These are phyloP conservation scores for Diabrotica virgifera DNA, from an alignment of 1,140 invertebrate genomes.

Conservation along the genomic window DNA sequence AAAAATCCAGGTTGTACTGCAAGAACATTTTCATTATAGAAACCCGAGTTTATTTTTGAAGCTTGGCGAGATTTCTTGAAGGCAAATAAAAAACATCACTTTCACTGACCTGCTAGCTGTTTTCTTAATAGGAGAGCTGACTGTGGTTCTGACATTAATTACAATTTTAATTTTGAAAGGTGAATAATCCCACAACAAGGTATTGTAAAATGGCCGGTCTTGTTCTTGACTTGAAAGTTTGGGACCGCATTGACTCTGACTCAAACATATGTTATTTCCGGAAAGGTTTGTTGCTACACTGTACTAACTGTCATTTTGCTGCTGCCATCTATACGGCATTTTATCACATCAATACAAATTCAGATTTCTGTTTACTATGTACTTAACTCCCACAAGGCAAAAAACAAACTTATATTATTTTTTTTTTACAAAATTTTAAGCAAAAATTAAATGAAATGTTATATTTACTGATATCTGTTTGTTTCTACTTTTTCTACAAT, in stretches of 20 bases:
- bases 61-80: background rate
- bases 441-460: too few relatives aligned
- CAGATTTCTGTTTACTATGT: too few relatives aligned
- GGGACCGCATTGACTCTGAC: conserved; percentile 43
- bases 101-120: conserved; percentile 84
- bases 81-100: conserved; percentile 4
- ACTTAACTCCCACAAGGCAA: too few relatives aligned
- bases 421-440: too few relatives aligned
- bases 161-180: conserved; percentile 60
- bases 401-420: too few relatives aligned
- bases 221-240: conserved; percentile 40
- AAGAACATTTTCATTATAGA: conserved; percentile 24
- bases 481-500: too few relatives aligned
- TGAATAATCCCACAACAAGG: conserved; percentile 56
- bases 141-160: conserved; percentile 93
- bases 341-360: too few relatives aligned
- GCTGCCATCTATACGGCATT: conserved; percentile 11
- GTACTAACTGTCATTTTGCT: conserved; percentile 19
- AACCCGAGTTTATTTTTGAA: background rate
- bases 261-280: conserved; percentile 49
- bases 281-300: conserved; percentile 38
- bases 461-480: too few relatives aligned
- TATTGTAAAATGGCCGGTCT: conserved; percentile 59
- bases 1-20: conserved; percentile 23
- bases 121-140: conserved; percentile 91